These are phyloP conservation scores for Lucinisca nassula DNA, from an alignment of 2,888 invertebrate genomes.

Conservation along the genomic window DNA sequence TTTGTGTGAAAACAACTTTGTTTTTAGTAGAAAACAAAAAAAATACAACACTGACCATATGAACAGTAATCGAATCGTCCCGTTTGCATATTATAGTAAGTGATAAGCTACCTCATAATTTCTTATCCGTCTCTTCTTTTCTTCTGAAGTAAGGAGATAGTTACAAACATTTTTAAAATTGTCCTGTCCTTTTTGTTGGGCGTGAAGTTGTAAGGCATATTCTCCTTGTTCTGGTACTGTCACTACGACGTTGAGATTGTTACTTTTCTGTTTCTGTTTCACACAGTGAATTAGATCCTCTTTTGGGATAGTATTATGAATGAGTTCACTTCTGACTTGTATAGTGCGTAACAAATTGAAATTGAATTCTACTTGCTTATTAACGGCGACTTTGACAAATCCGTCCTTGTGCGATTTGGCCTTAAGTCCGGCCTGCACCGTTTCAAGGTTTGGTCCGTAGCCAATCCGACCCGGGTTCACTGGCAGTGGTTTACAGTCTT, in stretches of 20 bases:
- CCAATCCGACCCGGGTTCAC: slow-evolving; percentile 67
- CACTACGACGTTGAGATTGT: slow-evolving; percentile 48
- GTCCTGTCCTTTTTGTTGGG: slow-evolving; percentile 41
- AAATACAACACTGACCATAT: too few relatives aligned
- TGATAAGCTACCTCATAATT: slow-evolving; percentile 34
- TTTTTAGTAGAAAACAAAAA: too few relatives aligned
- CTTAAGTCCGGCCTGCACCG: slow-evolving; percentile 58
- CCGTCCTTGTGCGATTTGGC: slow-evolving; percentile 62
- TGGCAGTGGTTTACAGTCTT: slow-evolving; percentile 66
- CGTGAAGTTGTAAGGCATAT: slow-evolving; percentile 47
- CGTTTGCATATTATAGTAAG: too few relatives aligned
- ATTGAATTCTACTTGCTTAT: slow-evolving; percentile 49
- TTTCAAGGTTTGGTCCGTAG: slow-evolving; percentile 67
- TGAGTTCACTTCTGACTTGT: slow-evolving; percentile 52
- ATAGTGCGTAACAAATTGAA: slow-evolving; percentile 60
- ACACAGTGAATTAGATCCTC: slow-evolving; percentile 50
- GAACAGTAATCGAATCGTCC: too few relatives aligned
- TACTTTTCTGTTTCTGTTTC: slow-evolving; percentile 26
- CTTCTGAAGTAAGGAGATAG: slow-evolving; percentile 61
- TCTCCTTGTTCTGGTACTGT: slow-evolving; percentile 54
- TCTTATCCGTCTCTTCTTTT: slow-evolving; percentile 32
- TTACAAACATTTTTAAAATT: slow-evolving; percentile 61
- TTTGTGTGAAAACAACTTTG: too few relatives aligned
- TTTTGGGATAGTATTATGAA: slow-evolving; percentile 56
- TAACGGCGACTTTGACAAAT: slow-evolving; percentile 48